Conservation (phyloP, 2,888 invertebrate species). For the Diaprepes abbreviatus region DNA sequence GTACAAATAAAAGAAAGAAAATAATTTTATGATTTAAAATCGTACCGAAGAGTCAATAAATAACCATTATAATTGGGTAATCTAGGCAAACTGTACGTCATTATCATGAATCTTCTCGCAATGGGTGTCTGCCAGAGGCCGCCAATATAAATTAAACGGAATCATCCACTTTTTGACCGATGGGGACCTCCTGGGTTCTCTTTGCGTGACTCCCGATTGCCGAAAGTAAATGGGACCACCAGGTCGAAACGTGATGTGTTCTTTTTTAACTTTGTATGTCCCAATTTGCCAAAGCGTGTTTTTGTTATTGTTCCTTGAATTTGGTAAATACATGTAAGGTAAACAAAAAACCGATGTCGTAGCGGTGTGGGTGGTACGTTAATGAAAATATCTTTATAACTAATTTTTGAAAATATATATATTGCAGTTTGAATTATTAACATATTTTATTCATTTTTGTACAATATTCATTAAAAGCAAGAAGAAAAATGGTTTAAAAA, state of each 20-base stretch:
- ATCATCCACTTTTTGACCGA: slow-evolving; percentile 28
- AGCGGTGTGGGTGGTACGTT: not conserved
- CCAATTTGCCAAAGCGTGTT: slow-evolving; percentile 9
- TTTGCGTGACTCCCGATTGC: slow-evolving; percentile 34
- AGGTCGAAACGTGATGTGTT: slow-evolving; percentile 18
- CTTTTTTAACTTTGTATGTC: slow-evolving; percentile 12
- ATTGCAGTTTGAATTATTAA: too few relatives aligned
- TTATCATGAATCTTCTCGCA: slow-evolving; percentile 30
- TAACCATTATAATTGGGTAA: slow-evolving; percentile 26
- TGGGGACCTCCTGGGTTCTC: slow-evolving; percentile 41
- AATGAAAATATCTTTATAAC: too few relatives aligned
- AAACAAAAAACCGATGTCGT: not conserved
- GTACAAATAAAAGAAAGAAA: not conserved
- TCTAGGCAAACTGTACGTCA: slow-evolving; percentile 25
- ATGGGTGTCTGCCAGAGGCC: slow-evolving; percentile 33
- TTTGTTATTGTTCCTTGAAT: not conserved
- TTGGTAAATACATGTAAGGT: not conserved
- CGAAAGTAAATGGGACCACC: slow-evolving; percentile 38
- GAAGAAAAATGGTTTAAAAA: too few relatives aligned
- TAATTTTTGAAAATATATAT: too few relatives aligned
- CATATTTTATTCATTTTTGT: too few relatives aligned
- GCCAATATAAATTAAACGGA: slow-evolving; percentile 39
- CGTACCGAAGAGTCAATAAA: slow-evolving; percentile 4
- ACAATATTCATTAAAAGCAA: too few relatives aligned
- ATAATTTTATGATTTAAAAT: not conserved